These are phyloP conservation scores for Macroglossus sobrinus DNA, from an alignment of 2,113 vertebrate genomes.

Conservation along the genomic window DNA sequence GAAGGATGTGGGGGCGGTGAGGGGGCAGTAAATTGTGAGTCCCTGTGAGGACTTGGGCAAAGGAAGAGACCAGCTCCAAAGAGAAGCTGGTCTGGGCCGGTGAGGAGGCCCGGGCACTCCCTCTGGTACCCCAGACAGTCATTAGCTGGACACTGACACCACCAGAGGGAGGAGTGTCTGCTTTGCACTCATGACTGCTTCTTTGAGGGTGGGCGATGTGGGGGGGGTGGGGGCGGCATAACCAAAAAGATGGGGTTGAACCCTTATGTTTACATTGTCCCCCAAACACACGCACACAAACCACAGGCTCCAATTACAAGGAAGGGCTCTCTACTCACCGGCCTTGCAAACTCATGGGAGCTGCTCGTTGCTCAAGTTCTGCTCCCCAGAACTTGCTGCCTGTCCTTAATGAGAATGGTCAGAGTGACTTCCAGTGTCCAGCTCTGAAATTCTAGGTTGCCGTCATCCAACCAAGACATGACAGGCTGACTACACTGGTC, in stretches of 20 bases:
- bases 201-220: not conserved
- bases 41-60: not conserved
- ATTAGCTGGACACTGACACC: not conserved
- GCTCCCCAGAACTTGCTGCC: not conserved
- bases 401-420: too few species aligned
- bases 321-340: not conserved
- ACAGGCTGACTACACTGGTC: too few species aligned
- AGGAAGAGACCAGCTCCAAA: not conserved
- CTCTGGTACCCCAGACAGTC: not conserved
- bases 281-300: not conserved
- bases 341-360: not conserved
- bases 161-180: constrained; percentile 29
- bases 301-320: not conserved
- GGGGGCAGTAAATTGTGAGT: too few species aligned
- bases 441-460: not conserved
- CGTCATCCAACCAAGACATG: too few species aligned
- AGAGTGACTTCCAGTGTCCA: not conserved
- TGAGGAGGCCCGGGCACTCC: not conserved
- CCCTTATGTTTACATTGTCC: not conserved
- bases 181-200: not conserved
- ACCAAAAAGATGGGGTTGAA: not conserved
- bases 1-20: not conserved
- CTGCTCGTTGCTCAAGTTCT: not conserved
- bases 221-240: not conserved
- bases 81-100: not conserved